Base-by-base conservation (phyloP, 2,113 vertebrate genomes). In the Lontra canadensis region DNA sequence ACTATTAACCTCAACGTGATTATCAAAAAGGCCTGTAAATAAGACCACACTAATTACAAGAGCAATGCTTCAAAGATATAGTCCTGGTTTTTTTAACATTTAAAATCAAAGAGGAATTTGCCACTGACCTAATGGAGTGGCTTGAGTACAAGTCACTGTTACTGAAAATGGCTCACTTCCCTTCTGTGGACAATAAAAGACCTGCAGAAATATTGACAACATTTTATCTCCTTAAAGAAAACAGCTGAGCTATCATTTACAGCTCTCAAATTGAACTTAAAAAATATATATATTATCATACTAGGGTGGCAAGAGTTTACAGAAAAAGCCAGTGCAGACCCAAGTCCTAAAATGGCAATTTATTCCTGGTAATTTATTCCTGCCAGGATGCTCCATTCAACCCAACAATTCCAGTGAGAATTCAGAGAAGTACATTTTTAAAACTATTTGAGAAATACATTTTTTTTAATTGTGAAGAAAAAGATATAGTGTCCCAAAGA, bases 31-130 rank as follows among this genome's bases (percentile, higher is more conserved):
- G 13, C 36, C 81, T 39, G 1, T 82, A 82, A 63, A n/a, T 73
- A 69, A 81, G 34, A 80, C 6, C 39, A 67, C 4, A 47, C 6
- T 73, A 65, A 80, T 42, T 55, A 79, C 4, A 49, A 0, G 26
- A 26, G 7, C 21, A 67, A 26, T n/a, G 12, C 11, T 82, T 47
- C n/a, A 34, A 95, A 78, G 29, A 61, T 44, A 91, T 13, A 47
- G 36, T 67, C n/a, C 21, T 39, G 14, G 18, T 12, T 36, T 44
- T 61, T 29, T 63, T 86, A 42, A 88, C 47, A 18, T 74, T 93
- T 82, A 88, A 65, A 74, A 89, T 73, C 12, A 89, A 94, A 94
- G 18, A 89, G 23, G 12, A 57, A 88, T 95, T 92, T 63, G 52
- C 59, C 39, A 67, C 31, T 61, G 61, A 67, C 42, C 18, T 65